phyloP scores from a whole-genome alignment of 1,140 invertebrate species.

The Cecropterus lyciades region DNA sequence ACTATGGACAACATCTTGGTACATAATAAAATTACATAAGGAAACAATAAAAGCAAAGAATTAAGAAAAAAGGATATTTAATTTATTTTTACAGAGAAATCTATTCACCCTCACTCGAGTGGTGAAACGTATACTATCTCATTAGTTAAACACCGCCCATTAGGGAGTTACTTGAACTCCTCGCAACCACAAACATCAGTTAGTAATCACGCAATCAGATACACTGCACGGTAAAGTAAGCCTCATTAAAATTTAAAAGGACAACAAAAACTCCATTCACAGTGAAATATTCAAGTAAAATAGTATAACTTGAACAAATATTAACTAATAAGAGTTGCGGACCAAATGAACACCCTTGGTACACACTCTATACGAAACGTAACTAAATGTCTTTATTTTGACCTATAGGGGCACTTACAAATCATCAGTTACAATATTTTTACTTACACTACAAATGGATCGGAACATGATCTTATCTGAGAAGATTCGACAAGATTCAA shows the following conservation, averaged over 20 bases:
- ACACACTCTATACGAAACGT: not conserved
- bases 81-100: not conserved
- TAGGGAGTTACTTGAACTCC: conserved; percentile 21
- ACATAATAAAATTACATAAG: no score
- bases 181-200: conserved; percentile 23
- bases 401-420: no score
- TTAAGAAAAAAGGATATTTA: no score
- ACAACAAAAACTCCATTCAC: not conserved
- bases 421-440: no score
- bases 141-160: conserved; percentile 24
- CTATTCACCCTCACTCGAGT: conserved; percentile 17
- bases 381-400: not conserved
- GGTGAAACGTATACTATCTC: conserved; percentile 23
- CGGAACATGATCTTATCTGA: no score
- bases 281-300: no score
- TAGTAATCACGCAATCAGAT: conserved; percentile 33
- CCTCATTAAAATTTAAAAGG: conserved; percentile 13
- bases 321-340: not conserved
- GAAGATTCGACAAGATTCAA: no score
- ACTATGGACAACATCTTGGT: no score
- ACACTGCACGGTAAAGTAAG: conserved; percentile 16
- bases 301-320: no score
- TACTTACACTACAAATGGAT: no score
- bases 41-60: no score
- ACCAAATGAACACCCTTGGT: not conserved